A percentile compares a stretch with the other conserved stretches of the same genome.
phyloP scores from a whole-genome alignment of 1,140 invertebrate genomes.

The Lepidurus apus region DNA sequence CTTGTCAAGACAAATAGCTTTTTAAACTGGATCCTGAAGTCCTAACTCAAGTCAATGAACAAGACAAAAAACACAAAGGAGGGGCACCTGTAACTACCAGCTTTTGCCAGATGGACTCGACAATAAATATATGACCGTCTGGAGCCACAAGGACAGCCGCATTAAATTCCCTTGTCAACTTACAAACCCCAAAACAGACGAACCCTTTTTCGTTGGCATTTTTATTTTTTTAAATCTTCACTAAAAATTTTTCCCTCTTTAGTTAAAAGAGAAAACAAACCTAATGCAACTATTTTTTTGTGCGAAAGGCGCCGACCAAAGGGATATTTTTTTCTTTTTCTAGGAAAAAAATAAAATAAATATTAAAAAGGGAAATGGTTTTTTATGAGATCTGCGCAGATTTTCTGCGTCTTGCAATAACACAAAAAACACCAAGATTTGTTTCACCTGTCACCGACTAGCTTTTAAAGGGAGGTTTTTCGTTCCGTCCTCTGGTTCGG shows the following conservation, averaged over 20 bases:
- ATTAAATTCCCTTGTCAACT: conserved; percentile 22
- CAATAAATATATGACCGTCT: conserved; percentile 22
- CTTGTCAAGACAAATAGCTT: background rate
- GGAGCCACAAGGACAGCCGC: conserved; percentile 17
- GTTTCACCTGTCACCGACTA: background rate
- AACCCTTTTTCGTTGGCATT: background rate
- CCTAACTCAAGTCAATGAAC: background rate
- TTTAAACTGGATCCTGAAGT: background rate
- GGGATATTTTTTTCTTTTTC: background rate
- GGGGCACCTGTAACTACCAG: conserved; percentile 13
- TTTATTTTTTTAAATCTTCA: too few relatives aligned
- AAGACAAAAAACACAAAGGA: background rate
- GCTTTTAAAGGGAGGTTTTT: background rate
- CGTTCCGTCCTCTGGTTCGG: background rate
- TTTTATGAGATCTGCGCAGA: background rate
- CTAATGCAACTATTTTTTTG: background rate
- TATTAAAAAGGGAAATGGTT: background rate
- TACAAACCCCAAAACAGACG: background rate
- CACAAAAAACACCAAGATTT: background rate
- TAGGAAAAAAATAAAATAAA: background rate
- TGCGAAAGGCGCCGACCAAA: background rate
- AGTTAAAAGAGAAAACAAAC: background rate
- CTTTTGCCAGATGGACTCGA: conserved; percentile 18
- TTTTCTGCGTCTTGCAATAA: background rate
- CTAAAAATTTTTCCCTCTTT: background rate